A percentile compares a stretch with the other conserved stretches of the same genome.
These are phyloP conservation scores for Syrista parreyssii DNA, from an alignment of 2,888 invertebrate species.

Conservation along the genomic window DNA sequence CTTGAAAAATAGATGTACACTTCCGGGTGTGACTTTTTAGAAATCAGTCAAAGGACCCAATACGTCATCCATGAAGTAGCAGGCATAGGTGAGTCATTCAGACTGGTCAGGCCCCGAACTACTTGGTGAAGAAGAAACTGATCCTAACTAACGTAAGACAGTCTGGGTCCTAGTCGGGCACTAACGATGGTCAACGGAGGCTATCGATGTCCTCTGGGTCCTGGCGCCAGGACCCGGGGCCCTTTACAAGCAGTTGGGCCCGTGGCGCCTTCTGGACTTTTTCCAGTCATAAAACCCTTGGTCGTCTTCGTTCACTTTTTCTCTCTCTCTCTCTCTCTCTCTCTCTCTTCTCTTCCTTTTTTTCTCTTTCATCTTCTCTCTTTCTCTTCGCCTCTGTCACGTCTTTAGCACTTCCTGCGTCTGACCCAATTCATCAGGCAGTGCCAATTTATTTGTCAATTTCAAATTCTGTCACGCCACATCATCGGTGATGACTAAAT, in stretches of 20 bases:
- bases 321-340: background rate
- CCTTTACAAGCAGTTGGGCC: constrained; percentile 39
- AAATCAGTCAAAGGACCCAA: background rate
- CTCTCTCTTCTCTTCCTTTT: background rate
- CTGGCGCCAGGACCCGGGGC: constrained; percentile 46
- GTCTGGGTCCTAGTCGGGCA: background rate
- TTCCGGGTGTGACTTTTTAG: background rate
- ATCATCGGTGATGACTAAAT: background rate
- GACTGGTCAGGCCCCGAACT: background rate
- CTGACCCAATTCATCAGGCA: background rate
- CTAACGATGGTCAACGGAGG: background rate
- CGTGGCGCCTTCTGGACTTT: constrained; percentile 44
- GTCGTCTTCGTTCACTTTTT: background rate
- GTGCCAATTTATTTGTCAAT: background rate
- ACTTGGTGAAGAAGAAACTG: background rate
- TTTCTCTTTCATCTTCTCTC: background rate
- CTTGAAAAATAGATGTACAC: background rate
- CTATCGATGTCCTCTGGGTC: constrained; percentile 38
- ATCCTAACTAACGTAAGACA: background rate
- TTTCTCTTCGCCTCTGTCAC: background rate
- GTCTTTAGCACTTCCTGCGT: background rate
- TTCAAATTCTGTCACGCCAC: background rate
- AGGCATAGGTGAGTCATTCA: background rate
- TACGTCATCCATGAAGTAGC: background rate
- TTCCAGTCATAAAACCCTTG: constrained; percentile 18